Base-by-base conservation (phyloP, 1,140 invertebrate species). In the Glossosoma conforme region DNA sequence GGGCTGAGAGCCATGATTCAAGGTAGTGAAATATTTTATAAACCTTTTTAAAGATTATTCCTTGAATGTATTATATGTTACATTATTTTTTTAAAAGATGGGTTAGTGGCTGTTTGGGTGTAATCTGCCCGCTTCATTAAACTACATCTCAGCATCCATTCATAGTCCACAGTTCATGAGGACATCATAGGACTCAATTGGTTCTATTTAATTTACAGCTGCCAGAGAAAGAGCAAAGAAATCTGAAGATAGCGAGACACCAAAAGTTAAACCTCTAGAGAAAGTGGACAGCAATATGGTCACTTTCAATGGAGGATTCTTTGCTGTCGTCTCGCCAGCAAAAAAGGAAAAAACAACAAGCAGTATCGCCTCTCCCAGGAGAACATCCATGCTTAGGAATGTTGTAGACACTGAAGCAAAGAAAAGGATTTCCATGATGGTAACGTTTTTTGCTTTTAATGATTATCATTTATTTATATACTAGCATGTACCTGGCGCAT, bases 301-400 rank as follows among this genome's bases (percentile, higher is more conserved):
- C n/a, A 48, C 33, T 1, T 58, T 54, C 18, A 37, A 58, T 35
- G 56, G 42, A 13, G 52, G 51, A 2, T 58, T 58, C 36, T 58
- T 54, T 42, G 46, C 56, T 20, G 38, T 58, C 5, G 41, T 45
- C 21, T 58, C 56, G 2, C 56, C 56, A 2, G 19, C 24, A 17
- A 58, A 51, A 45, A 41, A 42, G 17, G 21, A 28, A 18, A 33
- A 44, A 15, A 32, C 11, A 5, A 32, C 28, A 13, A 28, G 10
- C 10, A 37, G 20, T n/a, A 28, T 9, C 17, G 41, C 19, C 8
- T 21, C 56, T 19, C 14, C 36, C 10, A 45, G 17, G n/a, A 51
- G 33, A 20, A 4, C 18, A 8, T 43, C 46, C 13, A 37, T 58
- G 22, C 40, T 37, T 2, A 38, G 44, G 20, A 37, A 51, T 13